Evolutionary conservation across 2,797 vertebrate genomes (phyloP).

Genomic region (Avahi laniger): DNA sequence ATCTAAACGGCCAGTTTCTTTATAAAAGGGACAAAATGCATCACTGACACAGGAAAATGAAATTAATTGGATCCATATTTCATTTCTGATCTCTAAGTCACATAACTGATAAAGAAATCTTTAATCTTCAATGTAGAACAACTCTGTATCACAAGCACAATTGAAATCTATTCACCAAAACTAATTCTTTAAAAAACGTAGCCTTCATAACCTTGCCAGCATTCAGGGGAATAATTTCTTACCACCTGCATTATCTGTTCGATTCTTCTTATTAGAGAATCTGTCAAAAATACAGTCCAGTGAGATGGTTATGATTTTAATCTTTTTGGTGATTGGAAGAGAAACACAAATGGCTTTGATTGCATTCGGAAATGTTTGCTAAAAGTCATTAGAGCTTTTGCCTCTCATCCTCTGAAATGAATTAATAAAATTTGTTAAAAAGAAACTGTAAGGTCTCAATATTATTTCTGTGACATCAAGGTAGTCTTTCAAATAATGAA

Average conservation of each 20-base stretch:
- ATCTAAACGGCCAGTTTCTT: background rate
- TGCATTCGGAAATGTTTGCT: conserved; percentile 18
- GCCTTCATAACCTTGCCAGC: conserved; percentile 36
- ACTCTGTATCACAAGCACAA: conserved; percentile 3
- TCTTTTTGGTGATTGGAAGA: conserved; percentile 19
- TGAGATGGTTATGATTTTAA: conserved; percentile 46
- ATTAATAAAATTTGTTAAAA: conserved; percentile 25
- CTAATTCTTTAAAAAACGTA: conserved; percentile 47
- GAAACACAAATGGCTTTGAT: conserved; percentile 23
- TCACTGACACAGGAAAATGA: conserved; percentile 25
- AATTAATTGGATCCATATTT: conserved; percentile 61
- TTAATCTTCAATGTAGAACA: conserved; percentile 51
- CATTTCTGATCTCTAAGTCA: conserved; percentile 19
- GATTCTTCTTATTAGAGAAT: conserved; percentile 51
- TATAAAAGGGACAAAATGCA: background rate
- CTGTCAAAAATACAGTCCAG: conserved; percentile 48
- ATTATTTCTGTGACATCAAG: background rate
- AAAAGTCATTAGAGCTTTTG: conserved; percentile 35
- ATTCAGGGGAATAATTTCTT: conserved; percentile 48
- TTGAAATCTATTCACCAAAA: conserved; percentile 58
- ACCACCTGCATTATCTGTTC: conserved; percentile 36
- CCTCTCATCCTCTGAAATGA: conserved; percentile 32
- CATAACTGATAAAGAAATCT: conserved; percentile 36
- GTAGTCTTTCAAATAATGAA: conserved; percentile 4
- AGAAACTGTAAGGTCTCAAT: background rate